These are phyloP conservation scores for Parnassius orleans DNA, from an alignment of 2,888 invertebrate species.

Conservation along the genomic window DNA sequence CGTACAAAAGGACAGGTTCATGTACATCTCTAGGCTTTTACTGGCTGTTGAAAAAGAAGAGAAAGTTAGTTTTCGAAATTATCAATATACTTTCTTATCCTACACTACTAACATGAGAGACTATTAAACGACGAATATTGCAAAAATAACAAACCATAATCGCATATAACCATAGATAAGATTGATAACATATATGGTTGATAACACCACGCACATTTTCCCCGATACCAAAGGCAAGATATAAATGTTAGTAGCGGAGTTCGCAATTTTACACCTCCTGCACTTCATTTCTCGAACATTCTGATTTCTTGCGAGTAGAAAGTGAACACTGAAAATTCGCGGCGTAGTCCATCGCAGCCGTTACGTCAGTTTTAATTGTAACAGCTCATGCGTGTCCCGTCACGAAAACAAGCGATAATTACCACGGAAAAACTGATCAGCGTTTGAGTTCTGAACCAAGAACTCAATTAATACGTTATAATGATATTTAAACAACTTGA, in stretches of 20 bases:
- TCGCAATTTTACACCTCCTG: constrained; percentile 17
- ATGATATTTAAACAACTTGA: constrained; percentile 10
- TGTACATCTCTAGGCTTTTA: too few relatives aligned
- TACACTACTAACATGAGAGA: too few relatives aligned
- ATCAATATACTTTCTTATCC: too few relatives aligned
- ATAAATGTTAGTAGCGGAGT: background rate
- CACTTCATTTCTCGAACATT: constrained; percentile 12
- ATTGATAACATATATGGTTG: too few relatives aligned
- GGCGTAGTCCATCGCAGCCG: constrained; percentile 21
- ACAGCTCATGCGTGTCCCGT: constrained; percentile 34
- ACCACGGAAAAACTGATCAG: constrained; percentile 19
- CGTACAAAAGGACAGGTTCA: too few relatives aligned
- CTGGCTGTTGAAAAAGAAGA: too few relatives aligned
- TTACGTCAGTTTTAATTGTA: constrained; percentile 37
- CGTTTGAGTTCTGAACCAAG: constrained; percentile 14
- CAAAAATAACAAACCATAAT: too few relatives aligned
- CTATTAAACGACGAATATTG: too few relatives aligned
- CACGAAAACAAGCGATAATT: constrained; percentile 36
- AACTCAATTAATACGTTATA: constrained; percentile 19
- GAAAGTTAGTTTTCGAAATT: too few relatives aligned
- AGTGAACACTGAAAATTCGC: constrained; percentile 32
- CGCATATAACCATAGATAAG: too few relatives aligned
- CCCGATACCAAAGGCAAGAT: too few relatives aligned
- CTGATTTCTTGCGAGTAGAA: constrained; percentile 34
- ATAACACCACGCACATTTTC: too few relatives aligned